Conservation (phyloP, 2,113 vertebrate species). For the Paedocypris sp. region DNA sequence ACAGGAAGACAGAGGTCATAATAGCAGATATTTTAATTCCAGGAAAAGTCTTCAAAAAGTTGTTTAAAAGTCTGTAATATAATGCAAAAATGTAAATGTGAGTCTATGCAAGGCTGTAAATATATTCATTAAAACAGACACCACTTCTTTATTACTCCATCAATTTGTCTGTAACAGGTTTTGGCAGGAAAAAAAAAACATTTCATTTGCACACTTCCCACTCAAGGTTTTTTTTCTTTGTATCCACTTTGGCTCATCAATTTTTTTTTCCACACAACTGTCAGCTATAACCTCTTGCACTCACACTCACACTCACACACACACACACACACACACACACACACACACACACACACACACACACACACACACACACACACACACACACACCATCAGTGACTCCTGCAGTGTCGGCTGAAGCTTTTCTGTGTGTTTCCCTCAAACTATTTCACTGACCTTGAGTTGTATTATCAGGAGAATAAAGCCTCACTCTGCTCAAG, state of each 20-base stretch:
- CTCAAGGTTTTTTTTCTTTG: constrained; percentile 13
- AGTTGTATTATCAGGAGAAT: constrained; percentile 32
- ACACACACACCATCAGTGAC: constrained; percentile 1
- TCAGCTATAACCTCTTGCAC: not conserved
- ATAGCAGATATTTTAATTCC: too few species aligned
- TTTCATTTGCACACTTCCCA: not conserved
- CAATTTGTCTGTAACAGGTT: constrained; percentile 5
- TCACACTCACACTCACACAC: not conserved
- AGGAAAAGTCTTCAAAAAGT: too few species aligned
- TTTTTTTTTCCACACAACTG: constrained; percentile 4
- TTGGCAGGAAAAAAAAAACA: not conserved
- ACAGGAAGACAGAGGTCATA: too few species aligned
- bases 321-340: not conserved
- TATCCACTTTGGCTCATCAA: constrained; percentile 1
- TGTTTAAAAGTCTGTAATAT: too few species aligned
- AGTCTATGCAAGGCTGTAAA: too few species aligned
- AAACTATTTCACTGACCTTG: constrained; percentile 27
- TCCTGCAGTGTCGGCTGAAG: constrained; percentile 13
- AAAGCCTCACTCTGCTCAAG: constrained; percentile 20
- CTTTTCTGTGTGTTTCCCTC: constrained; percentile 22
- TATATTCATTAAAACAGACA: too few species aligned
- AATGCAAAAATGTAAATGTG: too few species aligned
- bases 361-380: too few species aligned
- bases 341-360: not conserved
- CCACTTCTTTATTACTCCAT: not conserved